Evolutionary conservation across 2,888 invertebrate species (phyloP).

Genomic region (Limnephilus lunatus): DNA sequence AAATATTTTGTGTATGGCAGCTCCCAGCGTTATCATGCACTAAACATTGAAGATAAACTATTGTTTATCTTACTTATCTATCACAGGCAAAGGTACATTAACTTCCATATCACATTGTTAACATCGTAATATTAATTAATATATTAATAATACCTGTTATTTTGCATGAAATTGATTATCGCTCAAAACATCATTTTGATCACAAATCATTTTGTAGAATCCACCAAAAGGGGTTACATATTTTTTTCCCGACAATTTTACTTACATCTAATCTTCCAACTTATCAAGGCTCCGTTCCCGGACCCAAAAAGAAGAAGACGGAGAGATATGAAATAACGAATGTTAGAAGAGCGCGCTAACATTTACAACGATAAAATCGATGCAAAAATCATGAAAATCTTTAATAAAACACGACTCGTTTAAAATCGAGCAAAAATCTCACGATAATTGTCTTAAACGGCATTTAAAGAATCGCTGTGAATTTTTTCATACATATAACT

Average conservation of each 20-base stretch:
- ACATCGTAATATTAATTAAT: background rate
- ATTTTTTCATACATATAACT: no score
- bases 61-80: background rate
- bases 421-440: no score
- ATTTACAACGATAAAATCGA: no score
- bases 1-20: background rate
- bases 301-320: no score
- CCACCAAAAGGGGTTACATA: background rate
- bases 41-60: background rate
- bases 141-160: background rate
- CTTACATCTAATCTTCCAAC: background rate
- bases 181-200: no score
- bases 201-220: background rate
- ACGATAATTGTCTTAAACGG: no score
- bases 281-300: no score
- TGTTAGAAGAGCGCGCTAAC: no score
- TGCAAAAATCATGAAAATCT: no score
- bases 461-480: no score
- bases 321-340: no score
- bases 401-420: no score
- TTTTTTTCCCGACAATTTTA: background rate
- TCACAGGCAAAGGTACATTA: background rate
- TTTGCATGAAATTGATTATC: background rate
- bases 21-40: background rate
- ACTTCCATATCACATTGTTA: background rate